A percentile compares a stretch with the other conserved stretches of the same genome.
Evolutionary conservation across 2,113 vertebrate species (phyloP).

Genomic region (Perca fluviatilis): DNA sequence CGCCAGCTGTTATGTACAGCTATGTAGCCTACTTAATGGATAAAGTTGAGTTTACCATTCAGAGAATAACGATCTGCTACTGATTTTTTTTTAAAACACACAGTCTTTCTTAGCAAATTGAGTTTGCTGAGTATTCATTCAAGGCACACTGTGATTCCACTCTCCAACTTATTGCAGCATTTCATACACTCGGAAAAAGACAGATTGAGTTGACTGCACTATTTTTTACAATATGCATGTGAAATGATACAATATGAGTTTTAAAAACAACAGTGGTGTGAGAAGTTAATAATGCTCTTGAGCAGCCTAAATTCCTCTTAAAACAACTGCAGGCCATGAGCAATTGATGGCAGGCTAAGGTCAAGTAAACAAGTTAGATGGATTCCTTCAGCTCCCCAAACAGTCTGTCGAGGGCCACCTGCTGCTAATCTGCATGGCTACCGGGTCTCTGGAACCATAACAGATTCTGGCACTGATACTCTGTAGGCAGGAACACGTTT

Average conservation of each 20-base stretch:
- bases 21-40: no score
- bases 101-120: neutral
- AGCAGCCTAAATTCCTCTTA: slow-evolving; percentile 44
- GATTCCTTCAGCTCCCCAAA: slow-evolving; percentile 45
- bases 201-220: neutral
- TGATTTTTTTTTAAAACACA: no score
- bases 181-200: neutral
- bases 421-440: slow-evolving; percentile 32
- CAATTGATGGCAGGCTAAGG: slow-evolving; percentile 43
- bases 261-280: slow-evolving; percentile 23
- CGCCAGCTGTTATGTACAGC: neutral
- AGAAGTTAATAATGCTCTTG: slow-evolving; percentile 27
- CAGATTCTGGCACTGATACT: slow-evolving; percentile 18
- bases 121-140: neutral
- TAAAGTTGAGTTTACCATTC: no score
- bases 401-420: slow-evolving; percentile 40
- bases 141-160: neutral
- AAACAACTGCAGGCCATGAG: slow-evolving; percentile 54
- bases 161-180: neutral
- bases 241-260: neutral
- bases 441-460: slow-evolving; percentile 27
- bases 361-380: slow-evolving; percentile 61
- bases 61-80: no score
- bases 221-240: neutral
- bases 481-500: neutral